Evolutionary conservation across 2,797 vertebrate species (phyloP), one percentile per base, ranked within the genome.

Genomic region (Fistularia tabacaria): DNA sequence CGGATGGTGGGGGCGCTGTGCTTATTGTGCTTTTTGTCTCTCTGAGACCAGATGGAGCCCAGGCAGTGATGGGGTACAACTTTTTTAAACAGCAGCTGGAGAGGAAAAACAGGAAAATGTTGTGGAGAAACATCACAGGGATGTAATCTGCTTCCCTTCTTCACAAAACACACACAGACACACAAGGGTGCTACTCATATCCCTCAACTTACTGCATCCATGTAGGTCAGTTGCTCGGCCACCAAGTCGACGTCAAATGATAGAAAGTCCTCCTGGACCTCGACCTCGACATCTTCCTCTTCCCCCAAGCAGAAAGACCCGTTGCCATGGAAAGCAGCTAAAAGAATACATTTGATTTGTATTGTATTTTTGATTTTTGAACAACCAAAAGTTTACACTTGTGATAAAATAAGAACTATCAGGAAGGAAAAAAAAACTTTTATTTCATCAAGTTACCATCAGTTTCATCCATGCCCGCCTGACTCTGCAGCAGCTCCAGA

Each of bases 201-300:
- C 49, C 43, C 15, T 47, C 51, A 40, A 59, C 93, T 62, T 83
- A 98, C 96, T 1, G 96, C 93, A 8, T 98, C 96, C 94, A 97
- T 94, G 73, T 94, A 98, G 12, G 96, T 98, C 80, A 98, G 85
- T 82, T 98, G 96, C 77, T 97, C 95, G 0, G 96, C 96, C 85
- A 98, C 94, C 8, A 94, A 81, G 10, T 96, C 92, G 1, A 93
- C 87, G 0, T 90, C 81, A 44, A 98, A 97, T 13, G 85, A 89
- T 45, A 93, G 88, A 82, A 98, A 95, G 72, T 95, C 93, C 64
- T 93, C 92, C 57, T 91, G 70, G 54, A 73, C 81, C 59, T 90
- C 89, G 0, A 80, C 84, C 64, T 94, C 94, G 15, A 87, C 81
- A 56, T 94, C 92, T 59, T 93, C 93, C 51, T 95, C 94, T 68